phyloP scores from a whole-genome alignment of 1,140 invertebrate genomes.

The Orius insidiosus region DNA sequence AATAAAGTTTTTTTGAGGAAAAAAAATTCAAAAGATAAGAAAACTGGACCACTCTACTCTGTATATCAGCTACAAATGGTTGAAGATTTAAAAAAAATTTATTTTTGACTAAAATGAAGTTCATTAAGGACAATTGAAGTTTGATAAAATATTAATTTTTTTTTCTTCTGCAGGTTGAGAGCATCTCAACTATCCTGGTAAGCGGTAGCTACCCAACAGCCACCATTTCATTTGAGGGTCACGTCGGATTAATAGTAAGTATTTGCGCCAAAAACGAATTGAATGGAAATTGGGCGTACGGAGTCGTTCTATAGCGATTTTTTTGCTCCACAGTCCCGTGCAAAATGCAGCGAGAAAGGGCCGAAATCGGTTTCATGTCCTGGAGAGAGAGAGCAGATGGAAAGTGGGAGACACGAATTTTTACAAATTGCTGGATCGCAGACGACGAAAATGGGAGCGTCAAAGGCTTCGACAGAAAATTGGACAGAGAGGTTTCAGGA shows the following conservation, averaged over 20 bases:
- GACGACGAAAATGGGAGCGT: background rate
- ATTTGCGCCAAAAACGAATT: background rate
- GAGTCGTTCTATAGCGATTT: background rate
- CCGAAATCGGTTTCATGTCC: conserved; percentile 11
- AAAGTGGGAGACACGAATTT: background rate
- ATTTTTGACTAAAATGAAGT: too few species aligned
- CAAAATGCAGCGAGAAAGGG: conserved; percentile 11
- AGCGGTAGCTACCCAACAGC: conserved; percentile 14
- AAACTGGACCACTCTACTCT: too few species aligned
- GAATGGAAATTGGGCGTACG: background rate
- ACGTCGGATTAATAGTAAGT: conserved; percentile 17
- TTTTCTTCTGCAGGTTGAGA: conserved; percentile 12
- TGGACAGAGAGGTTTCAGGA: conserved; percentile 17
- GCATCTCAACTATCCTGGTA: conserved; percentile 16
- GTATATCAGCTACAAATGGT: too few species aligned
- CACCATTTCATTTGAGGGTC: conserved; percentile 16
- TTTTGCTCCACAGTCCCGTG: conserved; percentile 13
- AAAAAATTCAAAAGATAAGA: too few species aligned
- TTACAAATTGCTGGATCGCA: background rate
- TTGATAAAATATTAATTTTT: background rate
- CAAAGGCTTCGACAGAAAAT: conserved; percentile 3
- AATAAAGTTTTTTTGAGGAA: too few species aligned
- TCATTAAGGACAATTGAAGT: too few species aligned
- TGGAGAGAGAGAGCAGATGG: conserved; percentile 14
- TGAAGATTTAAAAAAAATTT: too few species aligned